Evolutionary conservation across 2,113 vertebrate genomes (phyloP).

Genomic region (Apus apus): DNA sequence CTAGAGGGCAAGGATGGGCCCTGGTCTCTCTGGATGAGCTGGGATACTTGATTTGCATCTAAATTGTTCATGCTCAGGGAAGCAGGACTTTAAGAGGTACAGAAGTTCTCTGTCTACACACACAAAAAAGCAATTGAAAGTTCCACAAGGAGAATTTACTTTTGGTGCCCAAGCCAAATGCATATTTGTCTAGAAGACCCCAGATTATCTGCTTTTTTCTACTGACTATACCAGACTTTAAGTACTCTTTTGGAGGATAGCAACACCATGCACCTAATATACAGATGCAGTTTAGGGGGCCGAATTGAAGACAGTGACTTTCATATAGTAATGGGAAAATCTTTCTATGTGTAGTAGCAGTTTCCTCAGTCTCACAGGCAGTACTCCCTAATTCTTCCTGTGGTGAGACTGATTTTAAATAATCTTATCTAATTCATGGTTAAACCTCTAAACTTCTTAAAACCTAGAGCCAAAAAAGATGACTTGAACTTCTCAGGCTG

Average conservation of each 20-base stretch:
- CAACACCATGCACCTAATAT: neutral
- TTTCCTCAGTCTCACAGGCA: neutral
- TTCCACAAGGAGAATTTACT: neutral
- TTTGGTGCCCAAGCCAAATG: neutral
- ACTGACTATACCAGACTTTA: neutral
- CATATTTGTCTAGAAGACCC: neutral
- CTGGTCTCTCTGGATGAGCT: neutral
- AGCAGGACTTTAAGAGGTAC: neutral
- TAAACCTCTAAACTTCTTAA: neutral
- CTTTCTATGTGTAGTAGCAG: neutral
- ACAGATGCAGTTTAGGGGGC: fast-evolving
- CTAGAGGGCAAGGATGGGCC: neutral
- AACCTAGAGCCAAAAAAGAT: neutral
- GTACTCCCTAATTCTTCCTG: neutral
- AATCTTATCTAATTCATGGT: neutral
- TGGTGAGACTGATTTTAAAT: neutral
- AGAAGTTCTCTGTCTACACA: neutral
- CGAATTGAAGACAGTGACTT: neutral
- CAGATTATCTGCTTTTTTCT: neutral
- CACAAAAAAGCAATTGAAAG: neutral
- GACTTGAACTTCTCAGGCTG: neutral
- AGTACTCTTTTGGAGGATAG: neutral
- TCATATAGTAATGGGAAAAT: neutral
- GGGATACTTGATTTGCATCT: neutral
- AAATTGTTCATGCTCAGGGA: neutral